Evolutionary conservation across 1,140 invertebrate genomes (phyloP).

Genomic region (Frieseomelitta varia): DNA sequence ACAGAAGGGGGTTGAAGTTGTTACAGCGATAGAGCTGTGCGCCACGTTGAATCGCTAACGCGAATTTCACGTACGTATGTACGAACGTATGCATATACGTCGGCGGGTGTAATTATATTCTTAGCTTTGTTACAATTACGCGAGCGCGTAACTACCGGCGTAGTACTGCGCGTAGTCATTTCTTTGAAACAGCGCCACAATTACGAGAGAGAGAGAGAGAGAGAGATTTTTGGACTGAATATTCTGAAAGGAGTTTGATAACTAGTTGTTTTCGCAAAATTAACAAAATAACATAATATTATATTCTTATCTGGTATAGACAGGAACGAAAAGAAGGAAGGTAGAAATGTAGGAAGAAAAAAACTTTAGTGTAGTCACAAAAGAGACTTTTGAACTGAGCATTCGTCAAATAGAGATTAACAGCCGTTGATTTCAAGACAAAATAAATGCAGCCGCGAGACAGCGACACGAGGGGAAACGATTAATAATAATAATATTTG

Average conservation of each 20-base stretch:
- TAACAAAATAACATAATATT: too few relatives aligned
- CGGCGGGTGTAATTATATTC: conserved; percentile 4
- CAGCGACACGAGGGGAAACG: too few relatives aligned
- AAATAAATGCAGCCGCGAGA: neutral
- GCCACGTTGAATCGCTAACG: neutral
- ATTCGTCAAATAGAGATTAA: neutral
- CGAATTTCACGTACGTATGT: neutral
- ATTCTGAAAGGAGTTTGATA: too few relatives aligned
- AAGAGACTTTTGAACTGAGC: neutral
- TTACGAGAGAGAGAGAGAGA: neutral
- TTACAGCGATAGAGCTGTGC: neutral
- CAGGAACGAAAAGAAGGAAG: too few relatives aligned
- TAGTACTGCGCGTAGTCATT: too few relatives aligned
- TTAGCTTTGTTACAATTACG: neutral
- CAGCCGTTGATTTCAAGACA: neutral
- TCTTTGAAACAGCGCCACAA: neutral
- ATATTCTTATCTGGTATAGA: too few relatives aligned
- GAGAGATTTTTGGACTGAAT: too few relatives aligned
- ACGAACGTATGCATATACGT: too few relatives aligned
- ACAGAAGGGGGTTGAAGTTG: conserved; percentile 15
- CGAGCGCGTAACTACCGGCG: too few relatives aligned
- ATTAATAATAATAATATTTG: too few relatives aligned
- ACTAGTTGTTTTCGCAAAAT: too few relatives aligned
- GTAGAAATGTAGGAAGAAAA: neutral
- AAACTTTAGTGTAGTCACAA: neutral